These are phyloP conservation scores for Mycalesis mineus DNA, from an alignment of 2,888 invertebrate species.

Conservation along the genomic window DNA sequence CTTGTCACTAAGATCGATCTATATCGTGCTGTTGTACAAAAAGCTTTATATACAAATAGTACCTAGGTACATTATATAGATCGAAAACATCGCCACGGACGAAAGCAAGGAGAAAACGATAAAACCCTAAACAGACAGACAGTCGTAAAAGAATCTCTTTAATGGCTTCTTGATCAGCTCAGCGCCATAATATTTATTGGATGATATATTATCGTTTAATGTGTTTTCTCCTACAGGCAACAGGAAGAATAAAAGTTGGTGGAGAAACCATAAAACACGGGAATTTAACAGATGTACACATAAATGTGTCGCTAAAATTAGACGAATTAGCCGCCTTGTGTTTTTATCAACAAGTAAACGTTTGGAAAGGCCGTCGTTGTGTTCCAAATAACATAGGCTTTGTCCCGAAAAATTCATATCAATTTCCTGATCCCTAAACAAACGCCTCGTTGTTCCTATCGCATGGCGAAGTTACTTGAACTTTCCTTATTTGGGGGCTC, in stretches of 20 bases:
- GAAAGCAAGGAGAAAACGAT: conserved; percentile 30
- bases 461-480: background rate
- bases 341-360: background rate
- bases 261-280: conserved; percentile 20
- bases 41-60: too few species aligned
- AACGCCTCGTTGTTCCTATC: background rate
- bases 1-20: too few species aligned
- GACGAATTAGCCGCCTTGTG: conserved; percentile 11
- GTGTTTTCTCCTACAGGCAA: conserved; percentile 24
- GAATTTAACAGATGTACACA: conserved; percentile 11
- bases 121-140: conserved; percentile 34
- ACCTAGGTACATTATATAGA: too few species aligned
- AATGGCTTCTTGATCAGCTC: conserved; percentile 46
- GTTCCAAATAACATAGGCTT: background rate
- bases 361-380: background rate
- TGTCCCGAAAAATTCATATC: background rate
- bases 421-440: background rate
- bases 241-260: conserved; percentile 17
- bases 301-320: conserved; percentile 24
- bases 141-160: conserved; percentile 43
- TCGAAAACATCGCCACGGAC: conserved; percentile 19
- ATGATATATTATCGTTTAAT: conserved; percentile 29
- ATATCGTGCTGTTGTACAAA: too few species aligned
- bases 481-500: background rate
- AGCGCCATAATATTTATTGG: conserved; percentile 39